These are phyloP conservation scores for Squalus acanthias DNA, from an alignment of 2,797 vertebrate genomes.

Conservation along the genomic window DNA sequence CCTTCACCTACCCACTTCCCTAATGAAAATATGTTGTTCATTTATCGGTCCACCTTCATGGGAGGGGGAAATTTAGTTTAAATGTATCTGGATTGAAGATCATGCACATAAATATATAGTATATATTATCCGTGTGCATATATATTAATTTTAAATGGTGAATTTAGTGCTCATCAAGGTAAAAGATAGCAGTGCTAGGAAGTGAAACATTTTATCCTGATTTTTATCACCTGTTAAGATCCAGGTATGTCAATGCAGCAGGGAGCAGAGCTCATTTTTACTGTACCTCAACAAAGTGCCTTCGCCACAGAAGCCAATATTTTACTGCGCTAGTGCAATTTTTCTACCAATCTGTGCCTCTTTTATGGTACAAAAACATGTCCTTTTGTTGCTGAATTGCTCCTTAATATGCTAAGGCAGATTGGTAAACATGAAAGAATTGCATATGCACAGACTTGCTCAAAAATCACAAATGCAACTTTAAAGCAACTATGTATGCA, in stretches of 20 bases:
- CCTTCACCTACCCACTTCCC: background rate
- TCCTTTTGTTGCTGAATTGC: background rate
- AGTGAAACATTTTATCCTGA: background rate
- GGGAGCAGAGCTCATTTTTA: background rate
- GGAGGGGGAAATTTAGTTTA: background rate
- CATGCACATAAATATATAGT: background rate
- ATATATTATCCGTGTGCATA: background rate
- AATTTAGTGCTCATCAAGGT: background rate
- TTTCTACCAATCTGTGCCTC: background rate
- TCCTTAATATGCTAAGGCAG: background rate
- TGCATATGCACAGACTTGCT: background rate
- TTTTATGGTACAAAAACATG: background rate
- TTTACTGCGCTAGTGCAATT: background rate
- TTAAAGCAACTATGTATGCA: background rate
- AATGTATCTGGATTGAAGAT: background rate
- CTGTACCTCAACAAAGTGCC: background rate
- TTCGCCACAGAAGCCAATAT: background rate
- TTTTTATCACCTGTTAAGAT: background rate
- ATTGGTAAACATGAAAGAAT: background rate
- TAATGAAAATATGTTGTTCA: background rate
- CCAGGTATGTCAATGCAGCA: background rate
- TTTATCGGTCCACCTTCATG: background rate
- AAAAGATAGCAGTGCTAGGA: background rate
- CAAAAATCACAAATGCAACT: background rate
- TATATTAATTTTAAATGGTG: background rate